Percentiles rank a stretch among this genome's conserved stretches.
These are phyloP conservation scores for Drosophila paulistorum DNA, from an alignment of 1,140 invertebrate species.

Conservation along the genomic window DNA sequence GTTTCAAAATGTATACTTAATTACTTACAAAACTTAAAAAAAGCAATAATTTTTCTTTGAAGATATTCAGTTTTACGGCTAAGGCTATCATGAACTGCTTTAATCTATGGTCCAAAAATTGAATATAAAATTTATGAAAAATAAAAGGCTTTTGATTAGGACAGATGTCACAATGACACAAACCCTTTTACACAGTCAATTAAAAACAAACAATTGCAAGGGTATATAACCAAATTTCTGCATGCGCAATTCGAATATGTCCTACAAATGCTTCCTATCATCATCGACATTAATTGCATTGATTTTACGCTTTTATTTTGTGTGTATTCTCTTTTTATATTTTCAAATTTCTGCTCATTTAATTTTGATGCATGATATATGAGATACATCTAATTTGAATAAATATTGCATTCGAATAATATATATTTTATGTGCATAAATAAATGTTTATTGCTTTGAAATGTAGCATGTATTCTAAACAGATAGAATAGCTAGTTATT, in stretches of 20 bases:
- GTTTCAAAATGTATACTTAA: no score
- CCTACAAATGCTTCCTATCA: not conserved
- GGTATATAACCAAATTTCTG: not conserved
- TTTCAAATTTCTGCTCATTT: not conserved
- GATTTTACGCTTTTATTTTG: slow-evolving; percentile 15
- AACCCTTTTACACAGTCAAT: not conserved
- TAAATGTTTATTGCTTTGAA: not conserved
- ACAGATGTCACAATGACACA: no score
- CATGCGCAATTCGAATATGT: not conserved
- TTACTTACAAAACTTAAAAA: no score
- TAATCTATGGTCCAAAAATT: no score
- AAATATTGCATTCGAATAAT: not conserved
- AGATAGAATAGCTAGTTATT: not conserved
- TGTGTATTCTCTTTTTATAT: not conserved
- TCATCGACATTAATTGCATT: slow-evolving; percentile 2
- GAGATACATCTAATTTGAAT: not conserved
- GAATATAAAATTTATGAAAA: no score
- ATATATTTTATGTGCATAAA: not conserved
- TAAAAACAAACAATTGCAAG: not conserved
- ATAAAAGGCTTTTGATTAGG: no score
- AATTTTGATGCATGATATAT: not conserved
- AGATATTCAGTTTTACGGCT: no score
- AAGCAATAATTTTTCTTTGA: no score
- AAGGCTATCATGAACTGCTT: no score
- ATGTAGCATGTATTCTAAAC: not conserved